Conservation (phyloP, 2,888 invertebrate genomes). For the Orthosia incerta region DNA sequence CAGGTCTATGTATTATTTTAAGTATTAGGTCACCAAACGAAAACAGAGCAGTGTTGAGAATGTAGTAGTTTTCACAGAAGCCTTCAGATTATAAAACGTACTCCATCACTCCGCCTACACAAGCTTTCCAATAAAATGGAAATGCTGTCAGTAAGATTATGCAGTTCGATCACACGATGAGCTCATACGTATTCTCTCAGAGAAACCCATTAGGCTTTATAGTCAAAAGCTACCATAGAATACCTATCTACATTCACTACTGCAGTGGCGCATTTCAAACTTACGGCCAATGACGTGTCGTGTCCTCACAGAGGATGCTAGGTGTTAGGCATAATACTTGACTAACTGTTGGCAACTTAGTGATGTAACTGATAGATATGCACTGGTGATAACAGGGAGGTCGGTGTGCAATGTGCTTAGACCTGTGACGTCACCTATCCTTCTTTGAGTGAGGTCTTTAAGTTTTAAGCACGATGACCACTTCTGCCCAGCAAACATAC, state of each 20-base stretch:
- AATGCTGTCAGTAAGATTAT: conserved; percentile 21
- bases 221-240: conserved; percentile 23
- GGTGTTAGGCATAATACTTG: conserved; percentile 41
- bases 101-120: conserved; percentile 7
- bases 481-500: not conserved
- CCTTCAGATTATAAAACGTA: conserved; percentile 4
- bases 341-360: not conserved
- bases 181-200: conserved; percentile 36
- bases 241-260: conserved; percentile 8
- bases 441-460: not conserved
- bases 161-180: conserved; percentile 21
- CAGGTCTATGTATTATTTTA: not conserved
- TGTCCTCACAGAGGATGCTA: conserved; percentile 39
- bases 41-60: not conserved
- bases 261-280: conserved; percentile 30
- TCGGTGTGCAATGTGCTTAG: conserved; percentile 53
- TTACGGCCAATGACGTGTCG: not conserved
- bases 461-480: conserved; percentile 1
- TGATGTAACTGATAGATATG: conserved; percentile 69
- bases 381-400: conserved; percentile 69
- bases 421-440: conserved; percentile 30
- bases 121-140: conserved; percentile 22
- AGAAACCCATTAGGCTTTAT: conserved; percentile 34
- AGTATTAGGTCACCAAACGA: not conserved
- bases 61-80: not conserved